Evolutionary conservation across 2,888 invertebrate genomes (phyloP), one percentile per base, ranked within the genome.

Genomic region (Acholoe squamosa): DNA sequence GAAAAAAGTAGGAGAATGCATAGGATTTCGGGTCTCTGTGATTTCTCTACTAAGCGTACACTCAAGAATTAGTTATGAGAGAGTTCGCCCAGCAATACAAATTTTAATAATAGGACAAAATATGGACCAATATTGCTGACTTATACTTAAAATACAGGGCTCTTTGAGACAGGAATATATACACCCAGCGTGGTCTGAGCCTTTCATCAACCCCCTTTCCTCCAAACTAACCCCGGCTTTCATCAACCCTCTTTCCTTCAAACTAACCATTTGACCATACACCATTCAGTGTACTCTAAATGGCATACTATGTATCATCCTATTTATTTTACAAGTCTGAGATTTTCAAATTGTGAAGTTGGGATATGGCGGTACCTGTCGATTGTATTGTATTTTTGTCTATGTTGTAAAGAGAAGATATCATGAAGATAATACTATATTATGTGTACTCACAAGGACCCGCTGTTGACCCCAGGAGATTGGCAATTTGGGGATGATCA

Each of bases 261-360:
- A 10, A 71, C 71, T 7, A 43, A 76, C 76, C 19, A 43, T 10
- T 43, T 7, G 43, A 19, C 19, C 61, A 61, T 61, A 61, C 61
- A 61, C 61, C 5, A 7, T 19, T 61, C 61, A n/a, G 61, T 61
- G 61, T n/a, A 61, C 19, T 61, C 54, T 86, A 52, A 86, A 25
- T 34, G 51, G n/a, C 54, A 54, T 43, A 86, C 52, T 86, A 86
- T 86, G 52, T 86, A 86, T 86, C 86, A 28, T 86, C 25, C 52
- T 86, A 86, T 86, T 86, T 86, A 86, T 86, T 86, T 86, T 31
- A 86, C 71, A 84, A 84, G 43, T 84, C 54, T 86, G 86, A 86
- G 86, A 86, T 86, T 80, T 61, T 86, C 86, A 19, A 86, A 54
- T 54, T 56, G 86, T 54, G 86, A 86, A 86, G 54, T 86, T 54